phyloP scores from a whole-genome alignment of 1,140 invertebrate species.

The Drosophila trapezifrons region DNA sequence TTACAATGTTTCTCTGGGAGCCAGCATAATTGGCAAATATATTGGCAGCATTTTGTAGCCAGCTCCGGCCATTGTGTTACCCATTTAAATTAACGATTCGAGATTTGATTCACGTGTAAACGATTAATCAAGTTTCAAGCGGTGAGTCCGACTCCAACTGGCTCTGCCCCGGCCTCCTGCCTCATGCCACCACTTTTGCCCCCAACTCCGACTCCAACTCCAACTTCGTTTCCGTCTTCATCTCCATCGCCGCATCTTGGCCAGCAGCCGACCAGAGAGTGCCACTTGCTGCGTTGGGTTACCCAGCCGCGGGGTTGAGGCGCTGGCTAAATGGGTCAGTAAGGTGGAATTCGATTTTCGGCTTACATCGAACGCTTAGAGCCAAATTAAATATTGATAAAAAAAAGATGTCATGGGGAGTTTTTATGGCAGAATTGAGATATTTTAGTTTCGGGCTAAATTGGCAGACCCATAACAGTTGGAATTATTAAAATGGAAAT shows the following conservation, averaged over 20 bases:
- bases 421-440: conserved; percentile 59
- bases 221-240: conserved; percentile 26
- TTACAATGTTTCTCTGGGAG: conserved; percentile 46
- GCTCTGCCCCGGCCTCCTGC: conserved; percentile 8
- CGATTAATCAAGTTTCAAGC: conserved; percentile 77
- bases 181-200: conserved; percentile 14
- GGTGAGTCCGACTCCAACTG: conserved; percentile 48
- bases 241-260: conserved; percentile 20
- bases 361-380: conserved; percentile 67
- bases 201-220: conserved; percentile 12
- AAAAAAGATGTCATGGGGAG: conserved; percentile 67
- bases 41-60: conserved; percentile 62
- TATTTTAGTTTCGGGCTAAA: conserved; percentile 53
- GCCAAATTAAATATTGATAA: conserved; percentile 70
- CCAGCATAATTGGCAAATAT: conserved; percentile 75
- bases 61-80: conserved; percentile 43
- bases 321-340: conserved; percentile 72
- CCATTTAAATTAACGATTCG: conserved; percentile 74
- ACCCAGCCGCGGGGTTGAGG: conserved; percentile 48
- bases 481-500: conserved; percentile 24
- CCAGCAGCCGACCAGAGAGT: conserved; percentile 29
- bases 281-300: conserved; percentile 44
- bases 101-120: conserved; percentile 79
- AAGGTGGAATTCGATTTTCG: conserved; percentile 75
- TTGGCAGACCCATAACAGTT: conserved; percentile 43